These are phyloP conservation scores for Stichodactyla helianthus DNA, from an alignment of 64 coral and sea anemone genomes.

Conservation along the genomic window DNA sequence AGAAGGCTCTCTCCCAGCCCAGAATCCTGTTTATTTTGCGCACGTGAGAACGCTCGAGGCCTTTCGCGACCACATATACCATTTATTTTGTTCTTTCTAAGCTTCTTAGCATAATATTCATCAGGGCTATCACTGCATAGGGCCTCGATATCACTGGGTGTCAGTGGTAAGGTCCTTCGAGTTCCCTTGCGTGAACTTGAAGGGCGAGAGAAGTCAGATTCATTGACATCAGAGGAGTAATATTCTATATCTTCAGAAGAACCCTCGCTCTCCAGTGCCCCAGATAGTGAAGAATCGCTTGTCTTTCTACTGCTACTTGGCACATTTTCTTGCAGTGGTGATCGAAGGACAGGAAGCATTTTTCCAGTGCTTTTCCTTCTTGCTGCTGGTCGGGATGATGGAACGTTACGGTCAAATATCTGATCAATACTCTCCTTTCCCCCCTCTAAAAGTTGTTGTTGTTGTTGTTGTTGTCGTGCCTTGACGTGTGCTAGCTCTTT, in stretches of 20 bases:
- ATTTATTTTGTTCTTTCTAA: not conserved
- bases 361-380: not conserved
- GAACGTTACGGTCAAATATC: not conserved
- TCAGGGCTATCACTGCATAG: not conserved
- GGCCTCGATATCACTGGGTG: slow-evolving; percentile 33
- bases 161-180: slow-evolving; percentile 15
- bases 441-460: not conserved
- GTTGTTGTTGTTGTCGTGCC: not conserved
- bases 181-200: not conserved
- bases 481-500: slow-evolving; percentile 22
- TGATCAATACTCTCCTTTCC: not conserved
- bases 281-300: not conserved
- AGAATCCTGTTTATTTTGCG: slow-evolving; percentile 27
- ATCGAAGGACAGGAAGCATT: not conserved
- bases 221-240: not conserved
- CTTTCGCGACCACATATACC: not conserved
- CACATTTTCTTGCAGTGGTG: not conserved
- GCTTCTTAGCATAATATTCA: not conserved
- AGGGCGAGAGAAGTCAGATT: not conserved
- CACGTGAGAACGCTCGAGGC: not conserved
- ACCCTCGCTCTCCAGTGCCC: not conserved
- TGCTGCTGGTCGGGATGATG: not conserved
- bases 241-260: not conserved
- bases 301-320: not conserved
- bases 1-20: slow-evolving; percentile 37